Evolutionary conservation across 1,140 invertebrate species (phyloP).

Genomic region (Aphis gossypii): DNA sequence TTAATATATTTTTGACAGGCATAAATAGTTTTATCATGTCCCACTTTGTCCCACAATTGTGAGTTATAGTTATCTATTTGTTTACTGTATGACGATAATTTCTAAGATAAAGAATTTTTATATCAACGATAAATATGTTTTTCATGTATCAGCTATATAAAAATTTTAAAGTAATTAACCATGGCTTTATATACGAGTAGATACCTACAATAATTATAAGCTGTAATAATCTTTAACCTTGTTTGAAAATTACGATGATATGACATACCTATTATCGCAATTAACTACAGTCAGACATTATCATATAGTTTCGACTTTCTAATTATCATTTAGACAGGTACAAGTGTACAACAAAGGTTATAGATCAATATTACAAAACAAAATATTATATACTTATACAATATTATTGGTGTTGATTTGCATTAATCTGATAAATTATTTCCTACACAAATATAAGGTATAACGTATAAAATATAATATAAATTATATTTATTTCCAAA

Average conservation of each 20-base stretch:
- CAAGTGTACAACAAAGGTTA: conserved; percentile 7
- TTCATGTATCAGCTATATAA: background rate
- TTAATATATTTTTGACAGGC: background rate
- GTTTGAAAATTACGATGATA: conserved; percentile 31
- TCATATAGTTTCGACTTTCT: conserved; percentile 25
- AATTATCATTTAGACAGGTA: conserved; percentile 9
- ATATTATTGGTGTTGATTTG: background rate
- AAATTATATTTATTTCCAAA: background rate
- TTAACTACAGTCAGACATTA: background rate
- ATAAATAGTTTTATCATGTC: background rate
- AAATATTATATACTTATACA: background rate
- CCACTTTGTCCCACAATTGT: background rate
- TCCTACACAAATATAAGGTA: background rate
- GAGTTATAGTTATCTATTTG: background rate
- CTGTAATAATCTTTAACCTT: conserved; percentile 8
- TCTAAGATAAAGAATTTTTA: background rate
- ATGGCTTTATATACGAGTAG: background rate
- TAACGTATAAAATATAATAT: background rate
- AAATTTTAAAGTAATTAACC: background rate
- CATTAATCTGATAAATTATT: background rate
- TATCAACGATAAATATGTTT: background rate
- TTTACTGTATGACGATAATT: conserved; percentile 10
- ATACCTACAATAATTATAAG: background rate
- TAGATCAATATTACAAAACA: background rate
- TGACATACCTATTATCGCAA: background rate